These are phyloP conservation scores for Ectropis crepuscularia DNA, from an alignment of 2,888 invertebrate genomes.

Conservation along the genomic window DNA sequence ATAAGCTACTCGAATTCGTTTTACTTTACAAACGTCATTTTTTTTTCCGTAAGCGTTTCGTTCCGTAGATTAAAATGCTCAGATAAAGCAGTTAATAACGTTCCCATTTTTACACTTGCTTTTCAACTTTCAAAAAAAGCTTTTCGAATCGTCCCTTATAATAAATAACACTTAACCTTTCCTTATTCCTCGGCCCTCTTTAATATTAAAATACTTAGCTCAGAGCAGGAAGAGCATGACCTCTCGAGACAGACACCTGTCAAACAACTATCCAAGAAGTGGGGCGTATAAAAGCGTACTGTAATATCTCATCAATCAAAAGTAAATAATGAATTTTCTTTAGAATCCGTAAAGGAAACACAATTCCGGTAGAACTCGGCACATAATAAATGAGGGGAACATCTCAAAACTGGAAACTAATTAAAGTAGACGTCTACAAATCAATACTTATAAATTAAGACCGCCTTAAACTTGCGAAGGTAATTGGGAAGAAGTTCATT, in stretches of 20 bases:
- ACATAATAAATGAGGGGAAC: conserved; percentile 73
- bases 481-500: conserved; percentile 77
- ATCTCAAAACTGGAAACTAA: conserved; percentile 75
- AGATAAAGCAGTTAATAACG: too few relatives aligned
- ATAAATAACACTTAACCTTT: too few relatives aligned
- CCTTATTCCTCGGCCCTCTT: neutral
- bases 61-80: too few relatives aligned
- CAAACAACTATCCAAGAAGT: conserved; percentile 27
- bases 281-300: conserved; percentile 28
- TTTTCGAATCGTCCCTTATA: too few relatives aligned
- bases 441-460: conserved; percentile 80
- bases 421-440: conserved; percentile 71
- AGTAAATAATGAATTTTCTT: conserved; percentile 43
- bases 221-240: conserved; percentile 1
- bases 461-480: conserved; percentile 66
- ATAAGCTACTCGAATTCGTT: too few relatives aligned
- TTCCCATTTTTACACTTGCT: too few relatives aligned
- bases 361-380: conserved; percentile 50
- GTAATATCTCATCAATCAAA: conserved; percentile 41
- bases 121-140: too few relatives aligned
- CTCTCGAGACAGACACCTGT: conserved; percentile 15
- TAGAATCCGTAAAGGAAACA: conserved; percentile 32
- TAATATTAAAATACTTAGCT: conserved; percentile 1
- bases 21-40: too few relatives aligned
- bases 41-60: too few relatives aligned